Conservation (phyloP, 1,140 invertebrate species). For the Pseudomyrmex cubaensis region DNA sequence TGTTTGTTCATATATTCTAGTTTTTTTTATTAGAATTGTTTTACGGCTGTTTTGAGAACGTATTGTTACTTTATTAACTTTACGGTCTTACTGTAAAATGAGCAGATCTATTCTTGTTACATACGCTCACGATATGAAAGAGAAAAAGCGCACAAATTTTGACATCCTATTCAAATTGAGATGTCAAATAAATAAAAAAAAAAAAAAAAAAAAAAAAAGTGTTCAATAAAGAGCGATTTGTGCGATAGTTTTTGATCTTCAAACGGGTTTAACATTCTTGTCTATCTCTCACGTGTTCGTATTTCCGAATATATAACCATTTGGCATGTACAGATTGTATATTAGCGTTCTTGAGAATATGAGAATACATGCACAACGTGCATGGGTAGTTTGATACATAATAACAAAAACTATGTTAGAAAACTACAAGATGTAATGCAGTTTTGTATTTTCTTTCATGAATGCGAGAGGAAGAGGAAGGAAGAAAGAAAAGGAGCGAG, state of each 20-base stretch:
- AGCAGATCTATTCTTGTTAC: constrained; percentile 8
- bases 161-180: constrained; percentile 1
- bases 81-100: neutral
- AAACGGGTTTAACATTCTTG: too few relatives aligned
- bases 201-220: neutral
- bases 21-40: constrained; percentile 28
- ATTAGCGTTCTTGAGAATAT: too few relatives aligned
- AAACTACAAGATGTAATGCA: constrained; percentile 20
- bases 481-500: neutral
- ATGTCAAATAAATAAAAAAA: constrained; percentile 22
- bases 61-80: constrained; percentile 9
- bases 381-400: neutral
- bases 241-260: too few relatives aligned
- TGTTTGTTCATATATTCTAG: neutral
- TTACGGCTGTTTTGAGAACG: neutral
- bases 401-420: constrained; percentile 15
- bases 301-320: too few relatives aligned
- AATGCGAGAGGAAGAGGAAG: neutral
- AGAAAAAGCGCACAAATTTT: constrained; percentile 32
- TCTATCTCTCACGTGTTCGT: too few relatives aligned
- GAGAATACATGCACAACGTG: too few relatives aligned
- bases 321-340: too few relatives aligned
- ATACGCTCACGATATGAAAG: constrained; percentile 16
- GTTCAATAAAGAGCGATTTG: too few relatives aligned
- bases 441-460: constrained; percentile 57